A percentile compares a stretch with the other conserved stretches of the same genome.
Evolutionary conservation across 2,797 vertebrate species (phyloP).

Genomic region (Discoglossus pictus): DNA sequence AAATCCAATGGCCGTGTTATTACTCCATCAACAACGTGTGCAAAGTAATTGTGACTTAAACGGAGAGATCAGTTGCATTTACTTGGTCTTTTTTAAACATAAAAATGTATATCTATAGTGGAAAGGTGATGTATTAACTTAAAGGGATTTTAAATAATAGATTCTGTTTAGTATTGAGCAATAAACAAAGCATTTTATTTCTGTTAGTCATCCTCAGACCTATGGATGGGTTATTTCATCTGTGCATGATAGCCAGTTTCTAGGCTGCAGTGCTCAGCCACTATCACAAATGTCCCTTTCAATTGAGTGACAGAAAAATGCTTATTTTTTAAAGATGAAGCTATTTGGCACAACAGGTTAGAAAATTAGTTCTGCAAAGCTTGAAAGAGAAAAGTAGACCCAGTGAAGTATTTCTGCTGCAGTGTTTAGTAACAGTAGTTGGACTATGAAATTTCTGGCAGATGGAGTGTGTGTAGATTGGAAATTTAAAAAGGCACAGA

Average conservation of each 20-base stretch:
- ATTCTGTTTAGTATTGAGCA: too few relatives aligned
- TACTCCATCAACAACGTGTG: too few relatives aligned
- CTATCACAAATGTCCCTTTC: conserved; percentile 16
- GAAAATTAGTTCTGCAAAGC: conserved; percentile 44
- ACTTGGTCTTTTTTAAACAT: too few relatives aligned
- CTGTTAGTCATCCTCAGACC: background rate
- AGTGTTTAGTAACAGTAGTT: conserved; percentile 29
- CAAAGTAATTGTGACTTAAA: too few relatives aligned
- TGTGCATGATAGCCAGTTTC: too few relatives aligned
- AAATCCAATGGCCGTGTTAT: too few relatives aligned
- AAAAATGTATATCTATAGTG: too few relatives aligned
- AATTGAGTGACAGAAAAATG: conserved; percentile 16
- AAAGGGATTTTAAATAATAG: too few relatives aligned
- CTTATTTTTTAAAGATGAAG: conserved; percentile 28
- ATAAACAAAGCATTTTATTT: conserved; percentile 1
- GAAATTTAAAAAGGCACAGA: conserved; percentile 19
- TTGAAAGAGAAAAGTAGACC: conserved; percentile 37
- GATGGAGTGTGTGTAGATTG: conserved; percentile 37
- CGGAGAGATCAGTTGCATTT: too few relatives aligned
- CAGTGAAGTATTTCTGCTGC: conserved; percentile 18
- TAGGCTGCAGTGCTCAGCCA: conserved; percentile 12
- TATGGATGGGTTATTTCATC: too few relatives aligned
- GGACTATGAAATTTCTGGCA: conserved; percentile 38
- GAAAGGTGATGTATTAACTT: too few relatives aligned
- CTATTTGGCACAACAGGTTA: conserved; percentile 22